Conservation (phyloP, 2,888 invertebrate species). For the Anoncus sp. region DNA sequence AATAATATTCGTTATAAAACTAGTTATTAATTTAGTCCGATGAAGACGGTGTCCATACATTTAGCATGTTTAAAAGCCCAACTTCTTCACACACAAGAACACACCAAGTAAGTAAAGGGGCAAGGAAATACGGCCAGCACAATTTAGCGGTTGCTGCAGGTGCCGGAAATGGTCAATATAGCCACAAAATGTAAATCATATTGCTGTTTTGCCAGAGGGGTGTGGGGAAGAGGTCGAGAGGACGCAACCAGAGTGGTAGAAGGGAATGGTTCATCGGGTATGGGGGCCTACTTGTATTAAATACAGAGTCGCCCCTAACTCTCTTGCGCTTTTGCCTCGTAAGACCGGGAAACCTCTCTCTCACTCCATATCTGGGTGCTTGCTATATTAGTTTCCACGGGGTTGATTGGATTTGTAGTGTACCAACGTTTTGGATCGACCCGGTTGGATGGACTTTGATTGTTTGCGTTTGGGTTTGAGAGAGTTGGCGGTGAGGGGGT, state of each 20-base stretch:
- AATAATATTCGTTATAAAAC: background rate
- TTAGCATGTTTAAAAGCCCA: slow-evolving; percentile 47
- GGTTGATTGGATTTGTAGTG: slow-evolving; percentile 69
- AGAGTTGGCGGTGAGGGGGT: slow-evolving; percentile 25
- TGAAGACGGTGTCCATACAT: slow-evolving; percentile 78
- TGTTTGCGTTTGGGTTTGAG: slow-evolving; percentile 59
- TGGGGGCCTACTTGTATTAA: slow-evolving; percentile 59
- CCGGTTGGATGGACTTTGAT: slow-evolving; percentile 66
- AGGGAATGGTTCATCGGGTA: slow-evolving; percentile 51
- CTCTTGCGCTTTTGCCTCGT: slow-evolving; percentile 45
- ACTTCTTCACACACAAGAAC: slow-evolving; percentile 34
- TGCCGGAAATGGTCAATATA: slow-evolving; percentile 83
- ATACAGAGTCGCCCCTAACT: slow-evolving; percentile 46
- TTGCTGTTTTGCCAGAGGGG: slow-evolving; percentile 76
- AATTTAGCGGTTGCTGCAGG: slow-evolving; percentile 78
- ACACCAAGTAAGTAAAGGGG: slow-evolving; percentile 11
- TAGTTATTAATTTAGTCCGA: slow-evolving; percentile 77
- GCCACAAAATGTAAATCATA: slow-evolving; percentile 83
- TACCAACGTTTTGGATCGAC: slow-evolving; percentile 47
- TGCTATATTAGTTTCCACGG: slow-evolving; percentile 72
- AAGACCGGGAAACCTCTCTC: slow-evolving; percentile 47
- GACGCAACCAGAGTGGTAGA: slow-evolving; percentile 32
- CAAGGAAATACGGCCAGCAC: slow-evolving; percentile 64
- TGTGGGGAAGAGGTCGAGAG: slow-evolving; percentile 43
- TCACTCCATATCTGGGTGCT: slow-evolving; percentile 41